These are phyloP conservation scores for Eclectus roratus DNA, from an alignment of 2,113 vertebrate species.

Conservation along the genomic window DNA sequence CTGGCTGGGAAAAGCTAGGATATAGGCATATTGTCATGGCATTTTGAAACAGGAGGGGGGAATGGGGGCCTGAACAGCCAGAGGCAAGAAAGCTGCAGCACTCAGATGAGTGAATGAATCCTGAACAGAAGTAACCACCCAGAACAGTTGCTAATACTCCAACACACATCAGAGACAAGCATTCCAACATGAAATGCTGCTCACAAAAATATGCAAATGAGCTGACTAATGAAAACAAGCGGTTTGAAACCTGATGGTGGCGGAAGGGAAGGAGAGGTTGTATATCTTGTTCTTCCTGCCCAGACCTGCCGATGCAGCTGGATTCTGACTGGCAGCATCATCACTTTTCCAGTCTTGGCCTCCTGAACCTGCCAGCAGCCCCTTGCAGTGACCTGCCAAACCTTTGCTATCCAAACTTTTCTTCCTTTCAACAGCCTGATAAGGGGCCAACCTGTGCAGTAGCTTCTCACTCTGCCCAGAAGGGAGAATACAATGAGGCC, in stretches of 20 bases:
- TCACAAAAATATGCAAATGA: not conserved
- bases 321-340: constrained; percentile 29
- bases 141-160: not conserved
- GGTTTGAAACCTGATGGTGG: not conserved
- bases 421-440: constrained; percentile 42
- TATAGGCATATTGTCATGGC: not conserved
- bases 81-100: not conserved
- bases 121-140: not conserved
- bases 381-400: constrained; percentile 13
- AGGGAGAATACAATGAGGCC: constrained; percentile 26
- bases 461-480: not conserved
- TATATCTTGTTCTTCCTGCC: not conserved
- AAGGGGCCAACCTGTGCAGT: constrained; percentile 43
- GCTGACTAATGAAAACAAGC: not conserved
- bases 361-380: not conserved
- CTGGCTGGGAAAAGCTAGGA: not conserved
- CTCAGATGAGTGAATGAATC: not conserved
- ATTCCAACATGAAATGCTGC: not conserved
- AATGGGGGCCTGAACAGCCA: not conserved
- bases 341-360: constrained; percentile 12
- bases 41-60: not conserved
- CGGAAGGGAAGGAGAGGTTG: not conserved
- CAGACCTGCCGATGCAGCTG: constrained; percentile 24
- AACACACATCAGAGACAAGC: not conserved
- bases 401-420: constrained; percentile 12